phyloP scores from a whole-genome alignment of 64 coral and sea anemone genomes.

The Montipora sp. region DNA sequence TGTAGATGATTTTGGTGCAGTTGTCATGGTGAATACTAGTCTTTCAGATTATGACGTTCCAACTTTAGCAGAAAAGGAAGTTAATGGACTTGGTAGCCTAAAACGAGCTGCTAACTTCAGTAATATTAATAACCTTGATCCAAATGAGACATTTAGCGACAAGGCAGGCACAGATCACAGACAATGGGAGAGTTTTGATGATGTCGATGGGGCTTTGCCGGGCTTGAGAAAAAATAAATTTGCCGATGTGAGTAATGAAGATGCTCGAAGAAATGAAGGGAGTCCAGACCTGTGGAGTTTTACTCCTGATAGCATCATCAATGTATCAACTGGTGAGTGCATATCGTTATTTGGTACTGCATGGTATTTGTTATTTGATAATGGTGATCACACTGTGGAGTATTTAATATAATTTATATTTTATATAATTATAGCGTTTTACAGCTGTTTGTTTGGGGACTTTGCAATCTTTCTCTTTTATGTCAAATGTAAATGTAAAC shows the following conservation, averaged over 20 bases:
- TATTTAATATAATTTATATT: too few relatives aligned
- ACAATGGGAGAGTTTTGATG: slow-evolving; percentile 65
- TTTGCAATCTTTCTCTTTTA: not conserved
- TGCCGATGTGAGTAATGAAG: not conserved
- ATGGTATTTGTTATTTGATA: too few relatives aligned
- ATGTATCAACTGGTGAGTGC: slow-evolving; percentile 93
- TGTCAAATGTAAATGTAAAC: not conserved
- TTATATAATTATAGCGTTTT: too few relatives aligned
- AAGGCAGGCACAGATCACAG: not conserved
- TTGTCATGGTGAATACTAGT: slow-evolving; percentile 41
- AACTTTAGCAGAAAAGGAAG: slow-evolving; percentile 77
- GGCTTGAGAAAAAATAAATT: not conserved
- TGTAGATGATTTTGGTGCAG: slow-evolving; percentile 73
- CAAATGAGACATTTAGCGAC: slow-evolving; percentile 74
- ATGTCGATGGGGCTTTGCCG: slow-evolving; percentile 11
- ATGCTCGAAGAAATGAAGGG: not conserved
- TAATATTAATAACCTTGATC: slow-evolving; percentile 92
- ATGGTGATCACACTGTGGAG: too few relatives aligned
- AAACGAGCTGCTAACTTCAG: slow-evolving; percentile 96
- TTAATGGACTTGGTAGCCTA: slow-evolving; percentile 63
- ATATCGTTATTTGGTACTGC: not conserved
- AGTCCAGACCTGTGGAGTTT: slow-evolving; percentile 89
- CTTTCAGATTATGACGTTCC: slow-evolving; percentile 64
- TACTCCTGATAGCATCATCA: slow-evolving; percentile 95
- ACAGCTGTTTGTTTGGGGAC: not conserved